These are phyloP conservation scores for Tapirus terrestris DNA, from an alignment of 2,113 vertebrate genomes.

Conservation along the genomic window DNA sequence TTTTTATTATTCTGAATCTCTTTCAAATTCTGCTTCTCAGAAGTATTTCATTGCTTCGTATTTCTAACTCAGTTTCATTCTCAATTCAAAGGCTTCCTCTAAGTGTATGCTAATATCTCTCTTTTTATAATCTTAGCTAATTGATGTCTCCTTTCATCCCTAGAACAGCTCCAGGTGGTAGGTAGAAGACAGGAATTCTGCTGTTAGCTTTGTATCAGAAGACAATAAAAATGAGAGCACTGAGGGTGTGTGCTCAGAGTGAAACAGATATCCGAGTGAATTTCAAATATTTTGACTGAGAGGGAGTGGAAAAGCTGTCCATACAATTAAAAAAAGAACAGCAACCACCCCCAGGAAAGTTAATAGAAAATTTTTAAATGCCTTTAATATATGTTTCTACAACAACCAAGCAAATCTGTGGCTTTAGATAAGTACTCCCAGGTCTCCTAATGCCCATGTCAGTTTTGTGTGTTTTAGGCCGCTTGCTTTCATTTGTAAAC, in stretches of 20 bases:
- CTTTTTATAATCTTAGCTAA: not conserved
- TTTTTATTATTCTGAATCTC: slow-evolving; percentile 14
- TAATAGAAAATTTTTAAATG: not conserved
- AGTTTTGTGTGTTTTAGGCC: not conserved
- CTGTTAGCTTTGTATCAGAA: not conserved
- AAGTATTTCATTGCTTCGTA: not conserved
- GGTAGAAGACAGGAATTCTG: not conserved
- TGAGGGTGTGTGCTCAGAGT: not conserved
- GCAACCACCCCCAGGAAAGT: not conserved
- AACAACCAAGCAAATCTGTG: not conserved
- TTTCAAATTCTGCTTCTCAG: slow-evolving; percentile 9
- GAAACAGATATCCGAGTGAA: not conserved
- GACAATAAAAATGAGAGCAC: not conserved
- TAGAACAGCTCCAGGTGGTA: not conserved
- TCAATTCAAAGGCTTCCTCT: not conserved
- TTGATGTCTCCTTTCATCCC: not conserved
- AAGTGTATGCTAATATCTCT: not conserved
- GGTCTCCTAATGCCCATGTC: not conserved
- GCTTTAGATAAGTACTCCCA: not conserved
- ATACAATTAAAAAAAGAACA: not conserved
- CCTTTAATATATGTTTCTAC: not conserved
- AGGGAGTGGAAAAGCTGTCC: not conserved
- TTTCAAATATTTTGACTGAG: slow-evolving; percentile 20
- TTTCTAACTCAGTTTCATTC: not conserved
- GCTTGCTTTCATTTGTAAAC: slow-evolving; percentile 25